Base-by-base conservation (phyloP, 2,888 invertebrate species). In the Drosophila paramelanica region DNA sequence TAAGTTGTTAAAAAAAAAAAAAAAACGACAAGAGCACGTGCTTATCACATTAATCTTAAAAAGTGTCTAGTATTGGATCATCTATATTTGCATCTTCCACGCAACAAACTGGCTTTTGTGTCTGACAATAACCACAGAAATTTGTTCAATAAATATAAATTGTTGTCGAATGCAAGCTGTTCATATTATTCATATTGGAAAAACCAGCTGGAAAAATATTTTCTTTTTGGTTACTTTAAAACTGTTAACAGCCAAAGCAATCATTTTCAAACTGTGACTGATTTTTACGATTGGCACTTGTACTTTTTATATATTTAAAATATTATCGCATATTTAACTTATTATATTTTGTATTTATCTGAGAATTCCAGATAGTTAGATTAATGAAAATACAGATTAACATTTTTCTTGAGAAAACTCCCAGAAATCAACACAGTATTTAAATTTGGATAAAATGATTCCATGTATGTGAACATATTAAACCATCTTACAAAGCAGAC, bases 401-500 rank as follows among this genome's bases (percentile, higher is more conserved):
- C 3, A 20, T 2, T 20, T 20, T 31, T 8, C 27, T n/a, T n/a
- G n/a, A n/a, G 17, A 1, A n/a, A 38, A 14, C 38, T 38, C 38
- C 2, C 38, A n/a, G 27, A 27, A 33, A 33, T 11, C 14, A 39
- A 14, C n/a, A 17, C 10, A 10, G 2, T 17, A 8, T 7, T 6
- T 3, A 17, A 17, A 43, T 3, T 5, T 14, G 20, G 6, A 33
- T 11, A 41, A 14, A 43, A 36, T 20, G 23, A 20, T 51, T 2
- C 33, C n/a, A n/a, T 10, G 20, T 14, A 20, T 43, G 27, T 43
- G 49, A 39, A 14, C 33, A 50, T 14, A 43, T 42, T 69, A 20
- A 13, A 31, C 20, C 39, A 38, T 5, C 17, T 43, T 39, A 31
- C 39, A 52, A 52, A 31, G 33, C 51, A 50, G 17, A 1, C 23